Evolutionary conservation across 2,888 invertebrate species (phyloP), one percentile per base, ranked within the genome.

Genomic region (Cosmia pyralina): DNA sequence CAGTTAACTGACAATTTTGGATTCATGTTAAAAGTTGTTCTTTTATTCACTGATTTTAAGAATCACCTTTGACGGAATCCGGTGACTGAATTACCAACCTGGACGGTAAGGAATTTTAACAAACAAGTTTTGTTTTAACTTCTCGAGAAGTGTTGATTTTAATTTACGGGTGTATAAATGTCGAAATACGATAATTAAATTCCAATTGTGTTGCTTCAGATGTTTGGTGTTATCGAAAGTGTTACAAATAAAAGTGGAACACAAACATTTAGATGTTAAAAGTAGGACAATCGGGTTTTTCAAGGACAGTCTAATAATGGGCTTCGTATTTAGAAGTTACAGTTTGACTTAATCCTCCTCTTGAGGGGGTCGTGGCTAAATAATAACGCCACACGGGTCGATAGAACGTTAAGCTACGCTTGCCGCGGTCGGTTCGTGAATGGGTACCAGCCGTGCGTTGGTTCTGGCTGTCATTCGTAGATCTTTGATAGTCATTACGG

Each of bases 241-340:
- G 72, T 71, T 79, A 22, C 53, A 34, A 60, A 79, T 41, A 53
- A 79, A 75, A 79, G 19, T 75, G 41, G 75, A 60, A 72, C 79
- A 79, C 41, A 72, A 71, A 79, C 53, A 71, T 60, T 60, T 53
- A 15, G 46, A 2, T 46, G n/a, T 69, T 59, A 19, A 48, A 79
- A 72, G 48, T 75, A 22, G 79, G 79, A 22, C 72, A 71, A 48
- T 44, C 22, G 15, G 3, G 4, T 6, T 48, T 41, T 55, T 50
- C 75, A 75, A 60, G 75, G 72, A 34, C 41, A 53, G 41, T 17
- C 4, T 8, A 34, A 41, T 48, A 53, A 52, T 48, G 46, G 19
- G 46, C 13, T 55, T n/a, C 28, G 55, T 55, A 28, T 55, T 55
- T 48, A 19, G 10, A n/a, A 38, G 1, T 41, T n/a, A 7, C 13